phyloP scores from a whole-genome alignment of 2,888 invertebrate genomes.

The Drosophila nigricruria region DNA sequence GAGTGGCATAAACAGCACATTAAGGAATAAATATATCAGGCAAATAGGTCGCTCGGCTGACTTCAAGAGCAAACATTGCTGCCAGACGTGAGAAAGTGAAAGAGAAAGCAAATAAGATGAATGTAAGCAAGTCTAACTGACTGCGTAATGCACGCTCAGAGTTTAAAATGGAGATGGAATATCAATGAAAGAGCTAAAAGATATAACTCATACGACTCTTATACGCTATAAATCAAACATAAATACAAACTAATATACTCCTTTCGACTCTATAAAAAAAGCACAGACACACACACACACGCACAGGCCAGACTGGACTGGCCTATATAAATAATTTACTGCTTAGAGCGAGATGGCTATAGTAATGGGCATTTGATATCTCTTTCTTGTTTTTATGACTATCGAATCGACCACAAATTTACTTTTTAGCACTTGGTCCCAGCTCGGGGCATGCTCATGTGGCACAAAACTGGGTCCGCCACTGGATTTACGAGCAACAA shows the following conservation, averaged over 20 bases:
- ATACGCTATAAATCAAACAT: neutral
- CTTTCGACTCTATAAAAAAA: neutral
- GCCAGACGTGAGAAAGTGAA: neutral
- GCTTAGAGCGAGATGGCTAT: slow-evolving; percentile 27
- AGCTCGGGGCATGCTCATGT: slow-evolving; percentile 67
- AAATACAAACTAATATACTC: slow-evolving; percentile 5
- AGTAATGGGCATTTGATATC: slow-evolving; percentile 45
- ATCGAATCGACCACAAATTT: slow-evolving; percentile 82
- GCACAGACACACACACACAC: neutral
- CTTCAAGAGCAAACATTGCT: slow-evolving; percentile 19
- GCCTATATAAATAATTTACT: slow-evolving; percentile 71
- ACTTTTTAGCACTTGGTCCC: slow-evolving; percentile 81
- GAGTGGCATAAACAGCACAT: slow-evolving; percentile 73
- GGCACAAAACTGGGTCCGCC: slow-evolving; percentile 52
- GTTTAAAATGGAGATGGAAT: neutral
- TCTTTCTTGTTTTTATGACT: slow-evolving; percentile 72
- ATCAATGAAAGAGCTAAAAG: too few species aligned
- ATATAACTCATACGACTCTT: neutral
- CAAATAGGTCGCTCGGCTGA: slow-evolving; percentile 29
- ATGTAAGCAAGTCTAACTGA: neutral
- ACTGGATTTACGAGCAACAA: slow-evolving; percentile 79
- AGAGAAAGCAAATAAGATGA: neutral
- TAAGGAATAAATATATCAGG: slow-evolving; percentile 64
- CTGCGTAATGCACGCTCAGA: slow-evolving; percentile 2
- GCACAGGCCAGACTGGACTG: slow-evolving; percentile 15